Evolutionary conservation across 2,113 vertebrate genomes (phyloP), one percentile per base, ranked within the genome.

Genomic region (Eleginops maclovinus): DNA sequence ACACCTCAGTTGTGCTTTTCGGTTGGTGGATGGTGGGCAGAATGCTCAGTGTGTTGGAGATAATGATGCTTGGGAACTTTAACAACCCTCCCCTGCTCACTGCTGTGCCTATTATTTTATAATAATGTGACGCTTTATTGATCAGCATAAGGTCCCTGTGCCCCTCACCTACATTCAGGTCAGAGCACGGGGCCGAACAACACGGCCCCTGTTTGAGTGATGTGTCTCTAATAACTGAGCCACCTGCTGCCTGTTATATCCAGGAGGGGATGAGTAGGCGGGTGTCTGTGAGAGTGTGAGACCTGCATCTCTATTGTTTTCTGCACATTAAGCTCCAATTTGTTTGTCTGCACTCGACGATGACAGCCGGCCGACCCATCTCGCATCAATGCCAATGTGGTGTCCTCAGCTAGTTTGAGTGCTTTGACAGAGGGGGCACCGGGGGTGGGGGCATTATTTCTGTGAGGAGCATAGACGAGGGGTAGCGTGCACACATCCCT

Each of bases 301-400:
- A 73, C 85, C 72, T 77, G 81, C 74, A 79, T 86, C 72, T 74
- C 56, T 55, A 53, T 70, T 74, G 79, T 81, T 85, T 89, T 72
- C 60, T 72, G 63, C 72, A 75, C 79, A 81, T 85, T 80, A 80
- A 73, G 28, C 72, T 75, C 67, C 76, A 81, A 85, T 86, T 88
- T 89, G 81, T 87, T 83, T 77, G 67, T 85, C 71, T 73, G 81
- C 82, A 56, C 73, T 72, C 53, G 16, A 62, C 1, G 47, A 43
- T 87, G 84, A 85, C 75, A 80, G 66, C 74, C 11, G 4, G 73
- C 84, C 17, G 66, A 72, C 40, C 78, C 71, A 55, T 51, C 53
- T 73, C 9, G 17, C 67, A 72, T 77, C 15, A 1, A 65, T 82
- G 73, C 51, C 51, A 16, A 36, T 56, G 22, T 66, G 83, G 75